Conservation (phyloP, 2,797 vertebrate genomes). For the Tadarida brasiliensis region DNA sequence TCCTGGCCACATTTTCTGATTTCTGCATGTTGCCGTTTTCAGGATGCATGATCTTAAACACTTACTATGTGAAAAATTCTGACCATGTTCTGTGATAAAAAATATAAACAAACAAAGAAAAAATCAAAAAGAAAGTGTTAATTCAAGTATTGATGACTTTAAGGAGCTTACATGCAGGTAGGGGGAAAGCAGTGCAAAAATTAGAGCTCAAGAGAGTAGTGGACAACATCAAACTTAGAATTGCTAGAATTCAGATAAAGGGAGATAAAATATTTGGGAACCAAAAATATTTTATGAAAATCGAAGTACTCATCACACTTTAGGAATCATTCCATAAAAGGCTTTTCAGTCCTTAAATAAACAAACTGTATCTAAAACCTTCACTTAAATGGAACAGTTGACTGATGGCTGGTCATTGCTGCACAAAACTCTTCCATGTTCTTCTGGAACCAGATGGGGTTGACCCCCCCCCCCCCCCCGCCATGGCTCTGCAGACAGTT, state of each 20-base stretch:
- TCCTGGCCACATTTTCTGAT: neutral
- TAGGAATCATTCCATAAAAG: neutral
- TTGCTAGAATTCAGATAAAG: neutral
- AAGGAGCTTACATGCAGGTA: neutral
- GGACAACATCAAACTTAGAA: neutral
- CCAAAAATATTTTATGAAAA: neutral
- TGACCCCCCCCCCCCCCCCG: fast-evolving
- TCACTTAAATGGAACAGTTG: neutral
- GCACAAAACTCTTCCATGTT: too few relatives aligned
- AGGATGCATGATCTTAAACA: neutral
- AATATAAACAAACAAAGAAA: neutral
- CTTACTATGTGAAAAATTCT: neutral
- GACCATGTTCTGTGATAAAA: neutral
- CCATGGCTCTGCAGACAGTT: fast-evolving
- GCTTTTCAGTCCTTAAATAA: neutral
- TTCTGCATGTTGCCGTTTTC: neutral
- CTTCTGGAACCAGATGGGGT: neutral
- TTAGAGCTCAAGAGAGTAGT: neutral
- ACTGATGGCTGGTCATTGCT: fast-evolving
- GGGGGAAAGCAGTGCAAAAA: neutral
- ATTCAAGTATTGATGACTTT: neutral
- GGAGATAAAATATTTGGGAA: neutral
- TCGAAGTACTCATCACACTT: neutral
- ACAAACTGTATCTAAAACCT: neutral
- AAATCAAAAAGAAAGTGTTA: neutral